phyloP scores from a whole-genome alignment of 1,140 invertebrate species.

The Rhagoletis pomonella region DNA sequence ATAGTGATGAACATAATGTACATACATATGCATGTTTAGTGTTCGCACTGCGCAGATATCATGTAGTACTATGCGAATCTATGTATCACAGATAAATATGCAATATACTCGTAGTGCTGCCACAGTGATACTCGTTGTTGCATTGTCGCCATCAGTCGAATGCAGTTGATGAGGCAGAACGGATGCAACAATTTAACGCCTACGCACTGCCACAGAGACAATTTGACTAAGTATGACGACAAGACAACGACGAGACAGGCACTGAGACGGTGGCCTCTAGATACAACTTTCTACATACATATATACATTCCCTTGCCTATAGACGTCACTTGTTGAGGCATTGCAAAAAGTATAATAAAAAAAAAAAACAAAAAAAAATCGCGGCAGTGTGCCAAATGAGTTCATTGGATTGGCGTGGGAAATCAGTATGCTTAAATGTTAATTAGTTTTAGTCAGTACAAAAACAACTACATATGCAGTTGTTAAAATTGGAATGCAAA shows the following conservation, averaged over 20 bases:
- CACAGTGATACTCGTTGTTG: too few relatives aligned
- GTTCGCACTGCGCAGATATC: too few relatives aligned
- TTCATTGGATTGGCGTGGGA: conserved; percentile 37
- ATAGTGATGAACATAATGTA: too few relatives aligned
- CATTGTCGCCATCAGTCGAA: neutral
- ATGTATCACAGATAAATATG: too few relatives aligned
- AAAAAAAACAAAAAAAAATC: neutral
- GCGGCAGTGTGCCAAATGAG: conserved; percentile 2
- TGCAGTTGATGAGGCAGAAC: conserved; percentile 25
- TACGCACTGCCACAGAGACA: neutral
- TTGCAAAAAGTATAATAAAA: neutral
- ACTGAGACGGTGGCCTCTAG: neutral
- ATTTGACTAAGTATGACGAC: conserved; percentile 20
- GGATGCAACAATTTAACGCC: conserved; percentile 48
- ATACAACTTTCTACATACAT: neutral
- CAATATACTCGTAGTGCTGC: too few relatives aligned
- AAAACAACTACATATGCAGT: neutral
- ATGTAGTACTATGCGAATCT: too few relatives aligned
- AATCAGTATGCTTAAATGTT: neutral
- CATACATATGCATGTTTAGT: too few relatives aligned
- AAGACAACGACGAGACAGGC: conserved; percentile 38
- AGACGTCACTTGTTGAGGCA: conserved; percentile 9
- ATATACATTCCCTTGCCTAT: neutral
- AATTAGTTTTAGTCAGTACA: neutral
- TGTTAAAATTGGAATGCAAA: neutral